phyloP scores from a whole-genome alignment of 2,888 invertebrate genomes.

The Euproctis similis region DNA sequence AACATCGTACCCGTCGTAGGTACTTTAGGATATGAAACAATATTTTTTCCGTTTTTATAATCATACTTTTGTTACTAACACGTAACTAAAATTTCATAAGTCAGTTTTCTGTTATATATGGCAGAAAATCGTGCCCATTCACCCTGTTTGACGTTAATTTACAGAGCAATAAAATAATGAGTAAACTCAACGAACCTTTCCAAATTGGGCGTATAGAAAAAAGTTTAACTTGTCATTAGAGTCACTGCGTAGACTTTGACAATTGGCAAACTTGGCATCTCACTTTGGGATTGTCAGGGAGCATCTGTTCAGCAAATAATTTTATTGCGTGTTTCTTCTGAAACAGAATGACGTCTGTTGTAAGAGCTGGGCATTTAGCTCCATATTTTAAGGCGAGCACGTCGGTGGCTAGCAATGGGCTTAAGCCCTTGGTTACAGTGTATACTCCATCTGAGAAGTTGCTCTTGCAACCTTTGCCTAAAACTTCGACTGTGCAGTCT shows the following conservation, averaged over 20 bases:
- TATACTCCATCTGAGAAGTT: conserved; percentile 69
- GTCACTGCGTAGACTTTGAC: conserved; percentile 8
- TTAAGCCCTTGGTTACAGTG: conserved; percentile 75
- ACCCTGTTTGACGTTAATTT: too few species aligned
- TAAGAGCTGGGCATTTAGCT: conserved; percentile 79
- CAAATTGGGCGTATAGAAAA: too few species aligned
- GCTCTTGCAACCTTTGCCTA: conserved; percentile 55
- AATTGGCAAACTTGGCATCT: conserved; percentile 32
- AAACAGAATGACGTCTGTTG: conserved; percentile 80
- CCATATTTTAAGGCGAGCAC: conserved; percentile 81
- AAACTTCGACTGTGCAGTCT: conserved; percentile 71
- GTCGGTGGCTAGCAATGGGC: conserved; percentile 80
- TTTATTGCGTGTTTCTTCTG: conserved; percentile 46
- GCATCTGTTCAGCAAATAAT: conserved; percentile 47
- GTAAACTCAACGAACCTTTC: too few species aligned
- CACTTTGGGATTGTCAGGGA: conserved; percentile 26
- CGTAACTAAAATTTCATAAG: too few species aligned
- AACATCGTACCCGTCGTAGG: too few species aligned
- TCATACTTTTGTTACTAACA: too few species aligned
- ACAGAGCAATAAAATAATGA: too few species aligned
- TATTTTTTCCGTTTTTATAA: too few species aligned
- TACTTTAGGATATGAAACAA: too few species aligned
- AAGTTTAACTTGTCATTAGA: too few species aligned
- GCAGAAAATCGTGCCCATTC: too few species aligned
- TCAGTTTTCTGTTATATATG: too few species aligned